phyloP scores from a whole-genome alignment of 2,888 invertebrate species.

The Campoplex nolae region DNA sequence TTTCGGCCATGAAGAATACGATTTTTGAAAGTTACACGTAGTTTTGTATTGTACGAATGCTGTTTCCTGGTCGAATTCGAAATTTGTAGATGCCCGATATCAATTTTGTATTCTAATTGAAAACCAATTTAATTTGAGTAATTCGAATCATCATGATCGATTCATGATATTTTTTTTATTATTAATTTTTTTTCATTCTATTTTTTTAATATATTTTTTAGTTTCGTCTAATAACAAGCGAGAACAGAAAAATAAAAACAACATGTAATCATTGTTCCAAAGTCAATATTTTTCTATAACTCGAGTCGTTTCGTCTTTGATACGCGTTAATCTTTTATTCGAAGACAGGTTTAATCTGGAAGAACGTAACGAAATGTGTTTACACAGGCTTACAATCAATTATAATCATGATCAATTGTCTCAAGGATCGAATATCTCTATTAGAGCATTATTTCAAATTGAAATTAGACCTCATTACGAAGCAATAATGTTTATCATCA shows the following conservation, averaged over 20 bases:
- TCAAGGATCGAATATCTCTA: neutral
- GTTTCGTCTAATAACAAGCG: neutral
- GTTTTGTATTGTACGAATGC: neutral
- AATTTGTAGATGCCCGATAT: neutral
- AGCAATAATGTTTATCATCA: neutral
- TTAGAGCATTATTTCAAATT: neutral
- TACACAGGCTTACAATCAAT: neutral
- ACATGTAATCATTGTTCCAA: neutral
- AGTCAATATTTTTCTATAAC: neutral
- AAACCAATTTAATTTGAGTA: neutral
- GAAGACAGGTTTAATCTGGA: neutral
- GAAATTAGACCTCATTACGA: neutral
- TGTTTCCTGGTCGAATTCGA: neutral
- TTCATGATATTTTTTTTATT: too few relatives aligned
- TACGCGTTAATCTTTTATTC: neutral
- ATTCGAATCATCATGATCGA: neutral
- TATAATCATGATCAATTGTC: neutral
- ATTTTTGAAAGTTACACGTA: conserved; percentile 25
- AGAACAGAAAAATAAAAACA: neutral
- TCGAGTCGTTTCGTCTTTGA: neutral
- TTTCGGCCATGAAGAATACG: conserved; percentile 24
- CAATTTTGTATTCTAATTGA: neutral
- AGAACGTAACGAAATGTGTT: neutral
- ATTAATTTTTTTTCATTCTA: too few relatives aligned
- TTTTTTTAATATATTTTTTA: too few relatives aligned